Evolutionary conservation across 2,888 invertebrate species (phyloP).

Genomic region (Cataglyphis livida): DNA sequence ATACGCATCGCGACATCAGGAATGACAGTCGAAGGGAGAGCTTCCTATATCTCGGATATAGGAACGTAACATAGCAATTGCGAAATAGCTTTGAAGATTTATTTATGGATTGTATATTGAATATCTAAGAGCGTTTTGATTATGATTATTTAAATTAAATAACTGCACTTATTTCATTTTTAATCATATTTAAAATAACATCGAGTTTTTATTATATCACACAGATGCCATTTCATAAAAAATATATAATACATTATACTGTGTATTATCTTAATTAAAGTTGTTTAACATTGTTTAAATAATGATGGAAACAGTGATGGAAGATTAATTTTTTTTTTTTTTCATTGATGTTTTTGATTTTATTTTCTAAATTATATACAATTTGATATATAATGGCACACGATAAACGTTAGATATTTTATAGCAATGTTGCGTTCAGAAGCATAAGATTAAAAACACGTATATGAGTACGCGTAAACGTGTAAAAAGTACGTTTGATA

Average conservation of each 20-base stretch:
- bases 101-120: neutral
- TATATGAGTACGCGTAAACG: constrained; percentile 11
- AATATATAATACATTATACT: neutral
- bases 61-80: neutral
- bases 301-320: neutral
- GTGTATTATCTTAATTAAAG: neutral
- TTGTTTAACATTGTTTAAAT: neutral
- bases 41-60: constrained; percentile 20
- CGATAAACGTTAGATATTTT: neutral
- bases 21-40: constrained; percentile 56
- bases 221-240: neutral
- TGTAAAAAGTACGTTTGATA: constrained; percentile 52
- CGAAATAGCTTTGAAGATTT: constrained; percentile 1
- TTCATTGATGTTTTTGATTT: neutral
- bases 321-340: neutral
- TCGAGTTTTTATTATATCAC: neutral
- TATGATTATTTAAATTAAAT: neutral
- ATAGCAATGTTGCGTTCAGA: neutral
- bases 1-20: constrained; percentile 60
- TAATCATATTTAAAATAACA: neutral
- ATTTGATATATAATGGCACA: neutral
- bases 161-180: constrained; percentile 5
- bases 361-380: constrained; percentile 1
- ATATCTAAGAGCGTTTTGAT: neutral
- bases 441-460: constrained; percentile 3